Evolutionary conservation across 2,113 vertebrate species (phyloP), one percentile per base, ranked within the genome.

Genomic region (Lagopus leucura): DNA sequence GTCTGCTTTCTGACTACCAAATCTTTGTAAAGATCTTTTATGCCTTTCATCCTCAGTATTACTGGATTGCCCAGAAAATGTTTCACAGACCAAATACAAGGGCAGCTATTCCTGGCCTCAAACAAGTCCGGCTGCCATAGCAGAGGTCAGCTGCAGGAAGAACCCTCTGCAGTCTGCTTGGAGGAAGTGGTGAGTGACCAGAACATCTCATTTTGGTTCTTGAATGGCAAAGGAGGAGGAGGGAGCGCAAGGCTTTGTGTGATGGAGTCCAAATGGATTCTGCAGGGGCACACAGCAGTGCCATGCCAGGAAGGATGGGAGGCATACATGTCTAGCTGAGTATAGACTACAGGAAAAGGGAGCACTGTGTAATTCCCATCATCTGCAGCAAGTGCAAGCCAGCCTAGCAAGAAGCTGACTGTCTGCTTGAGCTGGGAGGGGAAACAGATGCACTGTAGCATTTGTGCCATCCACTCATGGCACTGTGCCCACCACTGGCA

Each of bases 91-190:
- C 12, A 96, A 92, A 21, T 96, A 96, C 93, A 98, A 98, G 85
- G 98, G 98, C 19, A 96, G 89, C 67, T 99, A 98, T 75, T 77
- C 70, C 8, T 99, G 99, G 99, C 97, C 90, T 1, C 40, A 88
- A 67, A 98, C 96, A 25, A 74, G 70, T 36, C 98, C 98, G 72
- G 96, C 96, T 4, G 79, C 80, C 66, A 95, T 36, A 27, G 96
- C 87, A 1, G 80, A 55, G 27, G 74, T 48, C 58, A 80, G 69
- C 18, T 99, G 98, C 81, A 92, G 90, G 24, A 98, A 97, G 95
- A 98, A 98, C 87, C 81, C 92, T 32, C 47, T 57, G 10, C 61
- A 57, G 30, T 48, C 38, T 4, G 98, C 98, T 82, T 94, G 64
- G 11, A 97, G 99, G 93, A 83, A 95, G 32, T 99, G 98, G 99